These are phyloP conservation scores for Melitaea athalia DNA, from an alignment of 2,888 invertebrate genomes.

Conservation along the genomic window DNA sequence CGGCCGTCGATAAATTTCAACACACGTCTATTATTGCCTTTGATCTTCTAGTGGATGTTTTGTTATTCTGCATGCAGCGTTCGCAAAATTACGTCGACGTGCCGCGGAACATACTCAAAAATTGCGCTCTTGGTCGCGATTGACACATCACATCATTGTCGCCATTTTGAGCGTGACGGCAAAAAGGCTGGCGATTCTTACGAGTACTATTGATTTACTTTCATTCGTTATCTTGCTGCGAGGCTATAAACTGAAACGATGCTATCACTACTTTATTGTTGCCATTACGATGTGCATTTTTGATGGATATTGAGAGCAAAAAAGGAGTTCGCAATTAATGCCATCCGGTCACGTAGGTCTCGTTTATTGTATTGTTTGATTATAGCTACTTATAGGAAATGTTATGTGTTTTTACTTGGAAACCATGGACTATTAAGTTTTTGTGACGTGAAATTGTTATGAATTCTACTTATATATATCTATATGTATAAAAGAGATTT, in stretches of 20 bases:
- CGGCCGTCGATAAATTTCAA: conserved; percentile 75
- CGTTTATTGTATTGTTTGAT: conserved; percentile 54
- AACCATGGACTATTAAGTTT: conserved; percentile 11
- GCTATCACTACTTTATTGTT: conserved; percentile 62
- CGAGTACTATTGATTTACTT: conserved; percentile 56
- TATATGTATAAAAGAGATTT: too few species aligned
- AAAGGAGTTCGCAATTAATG: conserved; percentile 71
- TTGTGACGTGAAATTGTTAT: conserved; percentile 14
- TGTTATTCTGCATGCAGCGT: conserved; percentile 72
- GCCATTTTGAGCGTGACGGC: conserved; percentile 58
- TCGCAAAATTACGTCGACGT: conserved; percentile 76
- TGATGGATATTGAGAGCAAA: conserved; percentile 53
- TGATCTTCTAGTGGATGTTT: conserved; percentile 74
- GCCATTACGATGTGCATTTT: conserved; percentile 77
- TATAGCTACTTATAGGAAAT: conserved; percentile 27
- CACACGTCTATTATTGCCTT: conserved; percentile 77
- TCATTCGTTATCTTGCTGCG: conserved; percentile 52
- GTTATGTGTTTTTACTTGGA: conserved; percentile 13
- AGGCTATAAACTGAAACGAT: conserved; percentile 61
- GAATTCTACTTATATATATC: background rate
- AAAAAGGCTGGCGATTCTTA: conserved; percentile 38
- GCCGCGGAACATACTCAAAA: conserved; percentile 70
- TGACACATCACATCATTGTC: conserved; percentile 37
- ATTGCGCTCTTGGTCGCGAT: conserved; percentile 49
- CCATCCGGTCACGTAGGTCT: conserved; percentile 74